These are phyloP conservation scores for Globia sparganii DNA, from an alignment of 2,888 invertebrate genomes.

Conservation along the genomic window DNA sequence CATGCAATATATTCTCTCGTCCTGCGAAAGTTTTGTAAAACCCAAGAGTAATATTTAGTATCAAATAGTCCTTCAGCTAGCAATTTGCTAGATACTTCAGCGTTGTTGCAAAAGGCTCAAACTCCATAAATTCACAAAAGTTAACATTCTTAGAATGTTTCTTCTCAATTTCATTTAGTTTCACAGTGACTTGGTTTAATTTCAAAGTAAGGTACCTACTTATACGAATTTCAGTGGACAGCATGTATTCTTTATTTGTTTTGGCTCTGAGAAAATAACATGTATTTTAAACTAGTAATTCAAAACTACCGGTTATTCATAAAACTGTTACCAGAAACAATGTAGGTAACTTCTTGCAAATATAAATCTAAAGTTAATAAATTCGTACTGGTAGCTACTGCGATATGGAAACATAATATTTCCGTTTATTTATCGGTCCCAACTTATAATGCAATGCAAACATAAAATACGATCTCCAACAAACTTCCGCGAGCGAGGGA, in stretches of 20 bases:
- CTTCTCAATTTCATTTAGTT: conserved; percentile 10
- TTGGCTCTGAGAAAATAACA: background rate
- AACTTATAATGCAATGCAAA: conserved; percentile 49
- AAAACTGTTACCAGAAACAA: background rate
- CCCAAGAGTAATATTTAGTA: conserved; percentile 2
- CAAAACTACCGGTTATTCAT: background rate
- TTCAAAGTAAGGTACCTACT: conserved; percentile 1
- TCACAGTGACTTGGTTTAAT: background rate
- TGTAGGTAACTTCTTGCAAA: conserved; percentile 1
- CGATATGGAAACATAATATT: conserved; percentile 28
- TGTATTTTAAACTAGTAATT: conserved; percentile 4
- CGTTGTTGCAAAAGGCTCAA: conserved; percentile 20
- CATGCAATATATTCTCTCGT: background rate
- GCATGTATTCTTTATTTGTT: background rate
- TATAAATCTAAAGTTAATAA: conserved; percentile 19
- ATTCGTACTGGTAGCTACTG: conserved; percentile 11
- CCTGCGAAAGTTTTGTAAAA: background rate
- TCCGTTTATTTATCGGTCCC: conserved; percentile 44
- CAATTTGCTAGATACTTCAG: conserved; percentile 29
- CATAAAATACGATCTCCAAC: conserved; percentile 45
- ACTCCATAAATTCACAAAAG: conserved; percentile 34
- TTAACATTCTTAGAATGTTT: conserved; percentile 23
- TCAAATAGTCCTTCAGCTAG: background rate
- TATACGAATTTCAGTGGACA: background rate
- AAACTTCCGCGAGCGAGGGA: conserved; percentile 48